Conservation (phyloP, 2,888 invertebrate species). For the Troides oblongomaculatus region DNA sequence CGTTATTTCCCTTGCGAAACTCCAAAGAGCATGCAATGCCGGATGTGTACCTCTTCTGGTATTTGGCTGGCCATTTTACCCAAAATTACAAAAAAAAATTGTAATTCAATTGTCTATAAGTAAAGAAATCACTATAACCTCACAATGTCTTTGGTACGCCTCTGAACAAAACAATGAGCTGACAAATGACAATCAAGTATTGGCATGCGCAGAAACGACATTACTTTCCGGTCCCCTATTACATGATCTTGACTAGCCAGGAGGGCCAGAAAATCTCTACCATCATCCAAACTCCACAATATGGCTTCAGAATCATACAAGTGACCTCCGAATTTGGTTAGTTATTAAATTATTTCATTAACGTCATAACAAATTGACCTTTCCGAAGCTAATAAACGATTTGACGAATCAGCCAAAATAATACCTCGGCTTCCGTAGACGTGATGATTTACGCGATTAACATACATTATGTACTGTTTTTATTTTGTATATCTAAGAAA, state of each 20-base stretch:
- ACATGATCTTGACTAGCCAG: neutral
- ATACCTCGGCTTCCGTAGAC: conserved; percentile 20
- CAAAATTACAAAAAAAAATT: no score
- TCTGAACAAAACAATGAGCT: no score
- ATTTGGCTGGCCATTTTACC: no score
- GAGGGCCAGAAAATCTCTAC: neutral
- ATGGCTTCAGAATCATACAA: neutral
- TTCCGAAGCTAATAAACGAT: conserved; percentile 7
- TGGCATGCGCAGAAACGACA: no score
- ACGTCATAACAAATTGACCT: conserved; percentile 6
- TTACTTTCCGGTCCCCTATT: no score
- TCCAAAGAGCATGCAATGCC: no score
- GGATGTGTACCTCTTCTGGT: no score
- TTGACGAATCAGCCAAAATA: conserved; percentile 12
- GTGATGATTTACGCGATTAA: conserved; percentile 8
- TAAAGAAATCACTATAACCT: no score
- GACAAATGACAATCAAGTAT: no score
- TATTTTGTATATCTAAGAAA: conserved; percentile 8
- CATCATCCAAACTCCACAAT: neutral
- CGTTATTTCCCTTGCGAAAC: no score
- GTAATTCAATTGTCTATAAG: no score
- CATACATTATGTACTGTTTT: conserved; percentile 7
- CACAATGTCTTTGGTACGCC: no score
- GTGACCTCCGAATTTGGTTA: neutral
- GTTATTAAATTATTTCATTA: neutral